phyloP scores from a whole-genome alignment of 2,888 invertebrate genomes.

The Dasypolia templi region DNA sequence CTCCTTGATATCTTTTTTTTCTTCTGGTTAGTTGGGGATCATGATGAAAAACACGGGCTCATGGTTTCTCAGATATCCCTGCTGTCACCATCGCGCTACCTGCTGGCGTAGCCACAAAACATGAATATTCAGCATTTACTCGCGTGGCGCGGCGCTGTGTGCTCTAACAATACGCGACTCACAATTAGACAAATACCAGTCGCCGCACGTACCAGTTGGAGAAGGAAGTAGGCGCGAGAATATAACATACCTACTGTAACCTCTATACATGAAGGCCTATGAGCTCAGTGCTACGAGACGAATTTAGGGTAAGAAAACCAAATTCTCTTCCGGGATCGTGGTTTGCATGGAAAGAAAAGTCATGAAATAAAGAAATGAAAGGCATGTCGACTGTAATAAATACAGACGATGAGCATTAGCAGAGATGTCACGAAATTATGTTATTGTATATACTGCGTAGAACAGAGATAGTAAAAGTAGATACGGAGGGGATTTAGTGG shows the following conservation, averaged over 20 bases:
- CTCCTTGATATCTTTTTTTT: neutral
- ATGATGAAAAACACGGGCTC: neutral
- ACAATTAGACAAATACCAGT: constrained; percentile 53
- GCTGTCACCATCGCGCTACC: constrained; percentile 8
- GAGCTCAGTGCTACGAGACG: neutral
- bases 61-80: neutral
- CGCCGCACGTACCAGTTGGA: neutral
- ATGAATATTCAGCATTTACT: constrained; percentile 64
- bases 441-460: neutral
- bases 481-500: too few relatives aligned
- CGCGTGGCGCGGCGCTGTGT: constrained; percentile 34
- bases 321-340: neutral
- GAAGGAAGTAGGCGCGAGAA: neutral
- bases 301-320: neutral
- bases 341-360: neutral
- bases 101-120: constrained; percentile 19
- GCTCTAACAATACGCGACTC: constrained; percentile 48
- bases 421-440: too few relatives aligned
- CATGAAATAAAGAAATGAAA: neutral
- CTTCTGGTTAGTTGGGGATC: too few relatives aligned
- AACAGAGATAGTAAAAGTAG: neutral
- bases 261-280: neutral
- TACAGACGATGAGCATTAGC: neutral
- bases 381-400: neutral
- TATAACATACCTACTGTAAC: neutral